These are phyloP conservation scores for Esox lucius DNA, from an alignment of 2,797 vertebrate genomes.

Conservation along the genomic window DNA sequence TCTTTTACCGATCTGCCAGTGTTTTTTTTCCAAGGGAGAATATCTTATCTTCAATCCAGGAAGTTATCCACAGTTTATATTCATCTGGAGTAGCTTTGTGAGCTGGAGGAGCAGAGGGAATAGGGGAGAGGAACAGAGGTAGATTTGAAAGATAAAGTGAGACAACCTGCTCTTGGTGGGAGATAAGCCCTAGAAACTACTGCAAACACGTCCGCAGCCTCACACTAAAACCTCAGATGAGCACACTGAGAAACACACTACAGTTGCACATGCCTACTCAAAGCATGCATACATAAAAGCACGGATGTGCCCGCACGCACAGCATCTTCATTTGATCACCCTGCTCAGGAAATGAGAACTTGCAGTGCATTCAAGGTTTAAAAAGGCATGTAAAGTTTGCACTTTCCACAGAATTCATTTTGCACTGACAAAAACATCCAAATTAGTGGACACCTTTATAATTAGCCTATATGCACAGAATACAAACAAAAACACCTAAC, in stretches of 20 bases:
- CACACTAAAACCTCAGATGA: neutral
- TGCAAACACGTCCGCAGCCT: conserved; percentile 26
- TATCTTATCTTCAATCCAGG: conserved; percentile 17
- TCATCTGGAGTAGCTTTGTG: conserved; percentile 34
- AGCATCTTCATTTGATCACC: no score
- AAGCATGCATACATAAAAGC: neutral
- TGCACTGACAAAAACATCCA: no score
- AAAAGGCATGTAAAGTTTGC: no score
- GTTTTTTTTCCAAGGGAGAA: conserved; percentile 9
- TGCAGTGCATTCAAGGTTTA: no score
- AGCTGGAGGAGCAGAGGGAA: conserved; percentile 11
- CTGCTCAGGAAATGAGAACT: no score
- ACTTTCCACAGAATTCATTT: no score
- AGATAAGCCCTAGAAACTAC: conserved; percentile 28
- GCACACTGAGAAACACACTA: conserved; percentile 9
- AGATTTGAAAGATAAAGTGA: conserved; percentile 30
- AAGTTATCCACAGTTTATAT: conserved; percentile 24
- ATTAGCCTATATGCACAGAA: neutral
- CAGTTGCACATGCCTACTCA: neutral
- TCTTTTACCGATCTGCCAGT: conserved; percentile 12
- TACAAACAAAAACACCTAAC: neutral
- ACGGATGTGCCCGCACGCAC: neutral
- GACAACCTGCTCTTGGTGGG: conserved; percentile 19
- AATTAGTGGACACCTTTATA: no score
- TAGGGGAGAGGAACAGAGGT: conserved; percentile 1